A percentile compares a stretch with the other conserved stretches of the same genome.
Evolutionary conservation across 2,888 invertebrate species (phyloP).

Genomic region (Gryllus longicercus): DNA sequence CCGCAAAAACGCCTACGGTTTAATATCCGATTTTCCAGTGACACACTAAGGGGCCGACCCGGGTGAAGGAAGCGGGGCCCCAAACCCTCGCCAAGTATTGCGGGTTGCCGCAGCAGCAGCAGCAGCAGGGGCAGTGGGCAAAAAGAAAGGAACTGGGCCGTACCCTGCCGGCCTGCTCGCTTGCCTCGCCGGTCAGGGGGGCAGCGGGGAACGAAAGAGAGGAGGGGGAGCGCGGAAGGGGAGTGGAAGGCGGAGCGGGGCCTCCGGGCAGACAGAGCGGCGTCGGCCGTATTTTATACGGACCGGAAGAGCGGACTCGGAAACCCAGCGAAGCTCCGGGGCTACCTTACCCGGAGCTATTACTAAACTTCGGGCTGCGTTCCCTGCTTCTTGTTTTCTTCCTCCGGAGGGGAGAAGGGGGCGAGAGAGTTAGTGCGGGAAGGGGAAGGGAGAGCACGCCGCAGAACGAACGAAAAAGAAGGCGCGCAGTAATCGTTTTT

Average conservation of each 20-base stretch:
- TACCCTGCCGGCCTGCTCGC: neutral
- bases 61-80: neutral
- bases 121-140: neutral
- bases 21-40: slow-evolving; percentile 17
- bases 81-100: neutral
- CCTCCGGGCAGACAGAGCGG: neutral
- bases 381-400: neutral
- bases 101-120: neutral
- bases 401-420: neutral
- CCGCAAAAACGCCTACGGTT: neutral
- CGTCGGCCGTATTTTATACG: slow-evolving; percentile 17
- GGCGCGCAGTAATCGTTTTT: neutral
- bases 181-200: too few relatives aligned
- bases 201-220: neutral
- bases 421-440: neutral
- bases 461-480: neutral
- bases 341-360: slow-evolving; percentile 1
- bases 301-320: neutral
- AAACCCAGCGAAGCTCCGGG: neutral
- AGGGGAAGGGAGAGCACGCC: neutral
- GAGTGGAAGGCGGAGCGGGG: neutral
- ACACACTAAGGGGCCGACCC: neutral
- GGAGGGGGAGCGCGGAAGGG: neutral
- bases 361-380: slow-evolving; percentile 1
- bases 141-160: neutral